Percentiles rank a stretch among this genome's conserved stretches.
These are phyloP conservation scores for Oreochromis grahami DNA, from an alignment of 2,797 vertebrate species.

Conservation along the genomic window DNA sequence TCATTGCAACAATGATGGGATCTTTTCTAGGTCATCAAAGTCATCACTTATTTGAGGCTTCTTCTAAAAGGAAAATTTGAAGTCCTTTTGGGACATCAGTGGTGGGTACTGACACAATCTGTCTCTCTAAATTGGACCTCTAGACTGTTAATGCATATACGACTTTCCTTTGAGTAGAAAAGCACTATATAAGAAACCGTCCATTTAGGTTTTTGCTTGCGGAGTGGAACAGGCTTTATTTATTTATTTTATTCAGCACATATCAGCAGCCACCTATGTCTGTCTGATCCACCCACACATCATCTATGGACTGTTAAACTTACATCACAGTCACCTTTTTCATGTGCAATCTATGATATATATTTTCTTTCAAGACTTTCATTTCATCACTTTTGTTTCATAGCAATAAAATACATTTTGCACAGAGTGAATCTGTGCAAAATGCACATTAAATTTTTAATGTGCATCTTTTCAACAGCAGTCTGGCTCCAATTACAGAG, in stretches of 20 bases:
- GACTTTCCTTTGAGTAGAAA: not conserved
- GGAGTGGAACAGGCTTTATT: not conserved
- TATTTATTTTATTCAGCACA: not conserved
- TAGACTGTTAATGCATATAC: not conserved
- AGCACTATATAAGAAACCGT: not conserved
- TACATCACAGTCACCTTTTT: not conserved
- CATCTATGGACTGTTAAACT: not conserved
- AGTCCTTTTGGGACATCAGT: not conserved
- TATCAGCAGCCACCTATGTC: not conserved
- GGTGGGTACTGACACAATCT: not conserved
- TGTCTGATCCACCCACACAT: not conserved
- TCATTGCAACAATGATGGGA: not conserved
- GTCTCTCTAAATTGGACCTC: not conserved
- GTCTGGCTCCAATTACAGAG: not conserved
- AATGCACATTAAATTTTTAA: not conserved
- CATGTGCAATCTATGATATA: not conserved
- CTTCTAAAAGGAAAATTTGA: not conserved
- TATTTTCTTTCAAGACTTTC: not conserved
- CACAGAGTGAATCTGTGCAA: not conserved
- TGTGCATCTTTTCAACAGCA: not conserved
- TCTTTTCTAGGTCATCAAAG: not conserved
- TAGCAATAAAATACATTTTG: not conserved
- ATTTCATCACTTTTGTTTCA: not conserved
- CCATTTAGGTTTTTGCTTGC: not conserved
- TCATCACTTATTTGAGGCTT: not conserved